These are phyloP conservation scores for Drosophila nigritarsus DNA, from an alignment of 2,888 invertebrate species.

Conservation along the genomic window DNA sequence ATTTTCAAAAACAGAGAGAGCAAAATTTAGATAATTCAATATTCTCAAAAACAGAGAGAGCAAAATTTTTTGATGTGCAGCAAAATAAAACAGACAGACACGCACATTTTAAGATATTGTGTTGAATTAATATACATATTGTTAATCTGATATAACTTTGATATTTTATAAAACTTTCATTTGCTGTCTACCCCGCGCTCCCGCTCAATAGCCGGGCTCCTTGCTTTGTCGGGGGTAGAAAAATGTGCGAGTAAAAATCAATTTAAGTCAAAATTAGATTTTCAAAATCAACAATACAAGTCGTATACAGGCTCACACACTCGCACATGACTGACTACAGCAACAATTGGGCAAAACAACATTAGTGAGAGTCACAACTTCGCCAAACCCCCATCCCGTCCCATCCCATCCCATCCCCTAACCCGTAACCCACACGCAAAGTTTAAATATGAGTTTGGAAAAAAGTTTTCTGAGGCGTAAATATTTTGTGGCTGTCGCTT, in stretches of 20 bases:
- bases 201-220: background rate
- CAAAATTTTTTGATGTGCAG: background rate
- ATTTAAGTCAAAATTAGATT: constrained; percentile 79
- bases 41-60: no score
- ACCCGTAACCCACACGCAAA: constrained; percentile 48
- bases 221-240: constrained; percentile 16
- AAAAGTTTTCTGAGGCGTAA: constrained; percentile 77
- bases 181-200: background rate
- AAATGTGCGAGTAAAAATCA: constrained; percentile 67
- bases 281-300: constrained; percentile 73
- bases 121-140: background rate
- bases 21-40: no score
- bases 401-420: background rate
- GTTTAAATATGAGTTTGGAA: constrained; percentile 77
- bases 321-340: constrained; percentile 39
- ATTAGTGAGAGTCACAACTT: constrained; percentile 34
- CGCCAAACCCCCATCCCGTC: background rate
- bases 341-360: constrained; percentile 36
- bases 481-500: constrained; percentile 73
- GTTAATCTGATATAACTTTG: constrained; percentile 2
- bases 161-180: constrained; percentile 2
- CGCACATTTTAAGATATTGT: background rate
- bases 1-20: background rate
- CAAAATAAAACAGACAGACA: background rate
- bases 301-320: constrained; percentile 30